Conservation (phyloP, 2,113 vertebrate genomes). For the Urocolius indicus region DNA sequence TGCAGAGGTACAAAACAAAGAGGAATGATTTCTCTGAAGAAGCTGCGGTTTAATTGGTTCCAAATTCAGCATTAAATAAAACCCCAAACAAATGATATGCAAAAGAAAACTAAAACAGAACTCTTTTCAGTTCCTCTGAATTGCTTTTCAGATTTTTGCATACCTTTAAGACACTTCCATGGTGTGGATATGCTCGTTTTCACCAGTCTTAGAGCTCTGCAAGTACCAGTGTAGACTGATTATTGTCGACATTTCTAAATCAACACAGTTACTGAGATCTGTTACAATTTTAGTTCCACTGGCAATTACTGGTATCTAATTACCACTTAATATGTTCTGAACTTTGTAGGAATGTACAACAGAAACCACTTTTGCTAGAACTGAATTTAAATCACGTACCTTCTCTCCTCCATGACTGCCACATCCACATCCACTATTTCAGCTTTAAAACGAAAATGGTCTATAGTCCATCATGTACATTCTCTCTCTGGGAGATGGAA, state of each 20-base stretch:
- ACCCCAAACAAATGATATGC: background rate
- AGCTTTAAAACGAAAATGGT: background rate
- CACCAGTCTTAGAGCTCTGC: background rate
- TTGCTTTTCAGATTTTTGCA: background rate
- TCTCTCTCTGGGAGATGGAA: background rate
- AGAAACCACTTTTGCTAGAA: conserved; percentile 13
- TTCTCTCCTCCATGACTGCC: background rate
- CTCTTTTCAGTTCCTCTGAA: fast-evolving
- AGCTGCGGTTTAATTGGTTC: conserved; percentile 30
- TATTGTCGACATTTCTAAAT: background rate
- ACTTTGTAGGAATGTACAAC: conserved; percentile 30
- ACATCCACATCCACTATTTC: background rate
- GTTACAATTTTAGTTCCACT: background rate
- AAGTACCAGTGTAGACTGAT: background rate
- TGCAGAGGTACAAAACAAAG: conserved; percentile 52
- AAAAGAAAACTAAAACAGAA: background rate
- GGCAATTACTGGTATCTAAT: conserved; percentile 37
- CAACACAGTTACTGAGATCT: background rate
- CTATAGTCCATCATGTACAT: background rate
- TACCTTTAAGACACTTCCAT: background rate
- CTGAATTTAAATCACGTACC: background rate
- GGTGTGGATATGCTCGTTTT: background rate
- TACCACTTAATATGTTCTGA: conserved; percentile 31
- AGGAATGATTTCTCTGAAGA: conserved; percentile 18
- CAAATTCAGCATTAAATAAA: background rate